phyloP scores from a whole-genome alignment of 2,797 vertebrate species.

The Coilia nasus region DNA sequence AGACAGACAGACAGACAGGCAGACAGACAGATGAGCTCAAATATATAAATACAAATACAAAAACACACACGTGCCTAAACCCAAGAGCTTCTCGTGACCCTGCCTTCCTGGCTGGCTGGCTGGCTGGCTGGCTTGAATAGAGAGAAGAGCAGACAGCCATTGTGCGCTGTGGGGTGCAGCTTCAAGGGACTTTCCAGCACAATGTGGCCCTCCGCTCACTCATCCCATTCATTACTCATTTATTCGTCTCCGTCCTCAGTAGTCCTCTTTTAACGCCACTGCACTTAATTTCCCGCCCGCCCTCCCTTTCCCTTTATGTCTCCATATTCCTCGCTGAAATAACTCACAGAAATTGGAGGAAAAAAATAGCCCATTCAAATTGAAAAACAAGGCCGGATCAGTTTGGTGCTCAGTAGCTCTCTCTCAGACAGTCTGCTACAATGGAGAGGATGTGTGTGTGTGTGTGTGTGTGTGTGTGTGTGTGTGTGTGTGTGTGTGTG shows the following conservation, averaged over 20 bases:
- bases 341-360: not conserved
- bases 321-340: slow-evolving; percentile 1
- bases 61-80: not conserved
- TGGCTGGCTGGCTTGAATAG: not conserved
- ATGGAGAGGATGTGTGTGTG: not conserved
- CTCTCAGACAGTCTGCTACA: not conserved
- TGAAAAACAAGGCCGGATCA: slow-evolving; percentile 5
- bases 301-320: not conserved
- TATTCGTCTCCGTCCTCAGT: not conserved
- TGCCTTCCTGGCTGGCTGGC: not conserved
- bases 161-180: not conserved
- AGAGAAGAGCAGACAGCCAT: not conserved
- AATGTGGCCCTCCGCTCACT: not conserved
- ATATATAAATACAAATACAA: not conserved
- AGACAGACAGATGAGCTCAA: slow-evolving; percentile 30
- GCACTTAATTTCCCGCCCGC: not conserved
- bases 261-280: not conserved
- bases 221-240: slow-evolving; percentile 5
- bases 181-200: slow-evolving; percentile 1
- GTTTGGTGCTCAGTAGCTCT: not conserved
- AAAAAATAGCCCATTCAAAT: not conserved
- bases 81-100: not conserved
- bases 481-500: slow-evolving; percentile 15
- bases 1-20: not conserved
- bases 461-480: slow-evolving; percentile 16